phyloP scores from a whole-genome alignment of 2,113 vertebrate species.

The Maccullochella peelii region DNA sequence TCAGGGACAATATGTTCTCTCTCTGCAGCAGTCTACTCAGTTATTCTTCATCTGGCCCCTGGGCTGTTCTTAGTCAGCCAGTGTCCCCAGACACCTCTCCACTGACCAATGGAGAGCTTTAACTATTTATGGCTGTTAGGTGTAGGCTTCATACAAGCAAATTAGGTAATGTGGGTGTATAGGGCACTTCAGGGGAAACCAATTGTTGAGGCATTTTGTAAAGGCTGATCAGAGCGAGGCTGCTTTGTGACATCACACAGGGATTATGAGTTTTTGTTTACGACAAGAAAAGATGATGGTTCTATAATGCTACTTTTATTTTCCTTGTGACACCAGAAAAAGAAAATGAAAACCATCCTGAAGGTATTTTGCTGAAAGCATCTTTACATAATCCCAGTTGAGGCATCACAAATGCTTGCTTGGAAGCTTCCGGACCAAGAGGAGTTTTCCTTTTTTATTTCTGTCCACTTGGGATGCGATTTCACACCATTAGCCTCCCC shows the following conservation, averaged over 20 bases:
- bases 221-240: not conserved
- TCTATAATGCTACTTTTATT: not conserved
- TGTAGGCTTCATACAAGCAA: conserved; percentile 41
- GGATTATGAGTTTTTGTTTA: not conserved
- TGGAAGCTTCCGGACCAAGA: conserved; percentile 63
- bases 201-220: conserved; percentile 54
- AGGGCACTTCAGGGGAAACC: conserved; percentile 35
- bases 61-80: conserved; percentile 70
- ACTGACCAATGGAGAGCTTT: conserved; percentile 66
- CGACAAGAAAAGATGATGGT: not conserved
- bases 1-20: conserved; percentile 75
- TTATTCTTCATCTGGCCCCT: conserved; percentile 73
- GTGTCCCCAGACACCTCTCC: conserved; percentile 72
- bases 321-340: not conserved
- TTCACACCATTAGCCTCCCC: conserved; percentile 76
- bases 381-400: conserved; percentile 31
- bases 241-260: conserved; percentile 28
- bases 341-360: not conserved
- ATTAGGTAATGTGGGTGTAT: conserved; percentile 44
- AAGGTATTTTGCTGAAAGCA: conserved; percentile 19
- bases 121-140: conserved; percentile 69
- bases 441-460: conserved; percentile 71
- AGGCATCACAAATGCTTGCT: conserved; percentile 46
- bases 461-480: conserved; percentile 70
- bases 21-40: conserved; percentile 61